Conservation (phyloP, 2,113 vertebrate genomes). For the Dendrocopos noguchii region DNA sequence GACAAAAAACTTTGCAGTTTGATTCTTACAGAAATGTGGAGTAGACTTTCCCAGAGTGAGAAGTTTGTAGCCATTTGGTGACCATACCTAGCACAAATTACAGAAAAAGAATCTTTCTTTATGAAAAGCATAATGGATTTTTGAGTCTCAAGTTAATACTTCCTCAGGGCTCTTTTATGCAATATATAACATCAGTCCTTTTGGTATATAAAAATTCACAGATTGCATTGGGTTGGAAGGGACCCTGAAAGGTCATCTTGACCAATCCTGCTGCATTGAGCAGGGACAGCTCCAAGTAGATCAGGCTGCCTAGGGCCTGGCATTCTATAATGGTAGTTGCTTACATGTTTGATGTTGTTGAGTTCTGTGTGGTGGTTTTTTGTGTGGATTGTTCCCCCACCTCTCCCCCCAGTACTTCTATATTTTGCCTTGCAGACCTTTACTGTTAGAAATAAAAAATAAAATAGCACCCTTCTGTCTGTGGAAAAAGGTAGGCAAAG, state of each 20-base stretch:
- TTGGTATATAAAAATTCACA: neutral
- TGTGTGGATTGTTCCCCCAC: neutral
- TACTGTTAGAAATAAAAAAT: neutral
- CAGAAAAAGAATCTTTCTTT: neutral
- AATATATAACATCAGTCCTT: neutral
- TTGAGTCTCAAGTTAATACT: neutral
- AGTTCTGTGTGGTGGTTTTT: too few species aligned
- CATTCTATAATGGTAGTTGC: neutral
- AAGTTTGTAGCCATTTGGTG: neutral
- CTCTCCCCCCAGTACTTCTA: accelerated
- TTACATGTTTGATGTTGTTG: neutral
- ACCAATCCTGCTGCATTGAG: too few species aligned
- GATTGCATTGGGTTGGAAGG: too few species aligned
- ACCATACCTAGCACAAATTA: neutral
- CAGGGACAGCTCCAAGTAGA: too few species aligned
- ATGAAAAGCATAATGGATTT: neutral
- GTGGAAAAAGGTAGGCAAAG: neutral
- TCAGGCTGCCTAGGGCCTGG: too few species aligned
- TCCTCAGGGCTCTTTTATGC: neutral
- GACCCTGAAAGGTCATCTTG: too few species aligned
- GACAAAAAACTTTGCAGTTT: neutral
- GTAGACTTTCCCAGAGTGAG: neutral
- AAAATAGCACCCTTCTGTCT: neutral
- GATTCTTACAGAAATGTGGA: neutral
- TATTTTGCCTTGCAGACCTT: neutral